phyloP scores from a whole-genome alignment of 2,113 vertebrate species.

The Neolamprologus tretocephalus region DNA sequence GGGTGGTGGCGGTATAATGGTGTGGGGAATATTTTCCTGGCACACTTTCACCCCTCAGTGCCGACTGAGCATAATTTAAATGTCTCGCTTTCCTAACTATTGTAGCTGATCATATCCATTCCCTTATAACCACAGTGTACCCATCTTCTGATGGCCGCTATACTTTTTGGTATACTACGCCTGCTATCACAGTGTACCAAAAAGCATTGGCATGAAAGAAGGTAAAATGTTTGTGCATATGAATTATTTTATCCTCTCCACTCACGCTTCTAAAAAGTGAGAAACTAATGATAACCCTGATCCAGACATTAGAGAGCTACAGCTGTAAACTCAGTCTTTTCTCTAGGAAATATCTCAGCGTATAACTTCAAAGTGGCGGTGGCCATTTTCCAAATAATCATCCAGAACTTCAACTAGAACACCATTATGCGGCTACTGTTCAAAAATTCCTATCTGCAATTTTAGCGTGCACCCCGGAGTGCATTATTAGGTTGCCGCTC shows the following conservation, averaged over 20 bases:
- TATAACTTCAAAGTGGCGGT: background rate
- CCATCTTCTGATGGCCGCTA: background rate
- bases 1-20: background rate
- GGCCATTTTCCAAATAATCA: background rate
- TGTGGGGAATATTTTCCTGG: background rate
- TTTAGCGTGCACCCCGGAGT: background rate
- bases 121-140: background rate
- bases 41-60: background rate
- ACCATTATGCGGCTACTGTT: constrained; percentile 20
- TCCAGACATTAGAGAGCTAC: background rate
- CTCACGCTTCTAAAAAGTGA: background rate
- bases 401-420: background rate
- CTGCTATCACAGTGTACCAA: background rate
- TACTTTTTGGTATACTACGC: background rate
- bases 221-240: constrained; percentile 5
- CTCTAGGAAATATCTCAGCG: background rate
- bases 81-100: background rate
- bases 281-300: background rate
- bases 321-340: background rate
- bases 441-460: constrained; percentile 63
- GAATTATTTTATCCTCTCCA: constrained; percentile 16
- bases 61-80: background rate
- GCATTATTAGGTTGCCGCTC: constrained; percentile 28
- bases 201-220: constrained; percentile 4
- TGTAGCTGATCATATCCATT: background rate